phyloP scores from a whole-genome alignment of 1,140 invertebrate species.

The Phymastichus coffea region DNA sequence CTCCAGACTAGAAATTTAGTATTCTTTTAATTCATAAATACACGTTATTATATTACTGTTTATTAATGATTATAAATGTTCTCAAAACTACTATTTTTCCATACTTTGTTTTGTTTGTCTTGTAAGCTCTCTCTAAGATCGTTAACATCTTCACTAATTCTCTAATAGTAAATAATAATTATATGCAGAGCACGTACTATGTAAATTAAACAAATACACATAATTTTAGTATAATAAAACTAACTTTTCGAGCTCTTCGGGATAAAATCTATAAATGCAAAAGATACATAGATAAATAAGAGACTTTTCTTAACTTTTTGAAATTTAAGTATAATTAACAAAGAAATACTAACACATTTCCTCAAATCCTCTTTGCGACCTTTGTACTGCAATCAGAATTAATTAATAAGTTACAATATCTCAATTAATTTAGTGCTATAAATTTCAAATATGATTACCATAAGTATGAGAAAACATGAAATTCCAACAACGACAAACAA shows the following conservation, averaged over 20 bases:
- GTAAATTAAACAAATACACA: not conserved
- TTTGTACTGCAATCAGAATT: conserved; percentile 30
- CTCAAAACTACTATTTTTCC: not conserved
- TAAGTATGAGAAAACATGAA: conserved; percentile 33
- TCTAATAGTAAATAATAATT: conserved; percentile 22
- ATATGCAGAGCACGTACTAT: conserved; percentile 14
- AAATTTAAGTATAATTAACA: too few species aligned
- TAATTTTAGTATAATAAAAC: not conserved
- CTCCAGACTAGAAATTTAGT: not conserved
- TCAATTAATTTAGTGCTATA: conserved; percentile 23
- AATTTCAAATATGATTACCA: conserved; percentile 30
- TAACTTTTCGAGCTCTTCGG: not conserved
- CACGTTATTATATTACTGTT: conserved; percentile 19
- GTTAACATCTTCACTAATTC: conserved; percentile 19
- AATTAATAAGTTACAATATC: not conserved
- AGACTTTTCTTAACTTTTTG: too few species aligned
- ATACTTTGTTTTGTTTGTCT: conserved; percentile 26
- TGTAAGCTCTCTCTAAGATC: conserved; percentile 27
- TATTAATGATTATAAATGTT: conserved; percentile 13
- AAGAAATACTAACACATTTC: conserved; percentile 39
- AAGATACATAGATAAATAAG: too few species aligned
- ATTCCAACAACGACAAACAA: conserved; percentile 36
- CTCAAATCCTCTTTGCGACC: conserved; percentile 31
- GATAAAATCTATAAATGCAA: conserved; percentile 19
- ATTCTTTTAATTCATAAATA: not conserved